Evolutionary conservation across 2,888 invertebrate genomes (phyloP).

Genomic region (Cephus sareptanus): DNA sequence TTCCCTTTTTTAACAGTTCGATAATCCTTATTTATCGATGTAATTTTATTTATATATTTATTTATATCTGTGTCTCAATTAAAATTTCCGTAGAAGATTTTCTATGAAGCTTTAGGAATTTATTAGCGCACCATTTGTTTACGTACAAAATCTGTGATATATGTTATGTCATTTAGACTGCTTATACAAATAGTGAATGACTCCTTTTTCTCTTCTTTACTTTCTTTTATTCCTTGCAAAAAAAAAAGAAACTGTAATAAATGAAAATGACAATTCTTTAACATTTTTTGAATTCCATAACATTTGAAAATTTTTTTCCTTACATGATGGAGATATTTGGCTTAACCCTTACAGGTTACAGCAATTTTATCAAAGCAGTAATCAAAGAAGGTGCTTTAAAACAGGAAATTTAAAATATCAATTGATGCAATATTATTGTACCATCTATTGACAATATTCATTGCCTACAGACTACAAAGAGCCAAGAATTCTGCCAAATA

Average conservation of each 20-base stretch:
- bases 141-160: background rate
- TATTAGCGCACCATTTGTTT: background rate
- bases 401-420: background rate
- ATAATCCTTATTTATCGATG: background rate
- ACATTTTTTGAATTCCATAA: background rate
- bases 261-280: background rate
- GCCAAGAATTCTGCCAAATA: conserved; percentile 11
- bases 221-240: background rate
- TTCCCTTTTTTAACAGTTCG: background rate
- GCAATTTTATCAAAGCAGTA: conserved; percentile 17
- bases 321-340: conserved; percentile 24
- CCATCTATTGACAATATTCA: background rate
- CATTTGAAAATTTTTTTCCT: background rate
- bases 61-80: too few species aligned
- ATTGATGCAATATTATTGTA: background rate
- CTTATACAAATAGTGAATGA: background rate
- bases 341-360: conserved; percentile 20
- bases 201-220: background rate
- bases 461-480: conserved; percentile 18
- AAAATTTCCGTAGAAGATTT: too few species aligned
- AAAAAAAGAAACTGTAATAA: background rate
- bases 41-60: background rate
- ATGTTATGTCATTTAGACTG: background rate
- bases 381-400: conserved; percentile 17
- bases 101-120: background rate